Conservation (phyloP, 2,888 invertebrate species). For the Parnassius smintheus region DNA sequence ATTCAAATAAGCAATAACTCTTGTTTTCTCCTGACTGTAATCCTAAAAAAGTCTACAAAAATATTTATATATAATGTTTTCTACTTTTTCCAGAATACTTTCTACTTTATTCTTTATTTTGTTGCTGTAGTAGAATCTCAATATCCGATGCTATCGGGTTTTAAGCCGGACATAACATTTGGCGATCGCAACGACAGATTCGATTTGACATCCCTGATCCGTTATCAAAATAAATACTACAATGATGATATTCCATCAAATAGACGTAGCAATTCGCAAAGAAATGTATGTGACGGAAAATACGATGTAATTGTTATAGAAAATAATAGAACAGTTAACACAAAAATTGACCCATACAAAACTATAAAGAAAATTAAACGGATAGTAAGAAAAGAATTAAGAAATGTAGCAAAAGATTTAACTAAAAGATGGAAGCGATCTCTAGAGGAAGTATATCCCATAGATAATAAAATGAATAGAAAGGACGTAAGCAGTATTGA, state of each 20-base stretch:
- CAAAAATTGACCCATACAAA: background rate
- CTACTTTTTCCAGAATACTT: constrained; percentile 7
- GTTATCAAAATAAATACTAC: constrained; percentile 37
- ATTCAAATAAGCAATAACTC: too few species aligned
- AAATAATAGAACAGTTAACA: constrained; percentile 8
- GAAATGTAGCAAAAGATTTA: constrained; percentile 8
- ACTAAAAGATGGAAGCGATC: background rate
- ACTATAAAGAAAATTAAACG: constrained; percentile 15
- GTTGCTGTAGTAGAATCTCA: constrained; percentile 37
- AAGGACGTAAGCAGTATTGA: background rate
- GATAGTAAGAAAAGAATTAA: constrained; percentile 10
- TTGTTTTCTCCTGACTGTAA: too few species aligned
- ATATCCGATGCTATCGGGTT: constrained; percentile 31
- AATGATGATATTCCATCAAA: constrained; percentile 31
- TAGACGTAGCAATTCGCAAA: constrained; percentile 29
- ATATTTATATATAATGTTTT: background rate
- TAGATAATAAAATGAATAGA: background rate
- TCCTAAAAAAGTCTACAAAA: too few species aligned
- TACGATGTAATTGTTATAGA: background rate
- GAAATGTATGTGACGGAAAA: background rate
- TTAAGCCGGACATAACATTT: constrained; percentile 56
- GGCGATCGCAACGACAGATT: constrained; percentile 55
- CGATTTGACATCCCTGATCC: constrained; percentile 47
- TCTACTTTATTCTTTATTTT: constrained; percentile 28
- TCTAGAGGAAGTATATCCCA: background rate